Evolutionary conservation across 2,113 vertebrate species (phyloP).

Genomic region (Elephas maximus): DNA sequence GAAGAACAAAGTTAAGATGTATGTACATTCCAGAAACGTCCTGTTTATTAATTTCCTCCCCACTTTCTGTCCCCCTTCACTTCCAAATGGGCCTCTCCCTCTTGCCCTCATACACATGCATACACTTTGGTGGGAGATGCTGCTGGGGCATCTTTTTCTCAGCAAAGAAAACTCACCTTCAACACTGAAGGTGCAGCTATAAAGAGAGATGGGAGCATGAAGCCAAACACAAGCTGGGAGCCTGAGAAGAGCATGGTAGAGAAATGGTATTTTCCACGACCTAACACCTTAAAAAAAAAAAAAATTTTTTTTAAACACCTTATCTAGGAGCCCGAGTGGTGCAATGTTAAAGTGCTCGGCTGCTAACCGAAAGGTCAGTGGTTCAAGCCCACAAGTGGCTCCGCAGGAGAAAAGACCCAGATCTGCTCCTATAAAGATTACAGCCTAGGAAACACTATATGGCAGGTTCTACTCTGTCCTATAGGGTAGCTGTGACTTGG

Average conservation of each 20-base stretch:
- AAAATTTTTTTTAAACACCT: too few species aligned
- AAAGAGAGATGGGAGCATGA: not conserved
- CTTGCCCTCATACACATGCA: not conserved
- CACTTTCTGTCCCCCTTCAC: not conserved
- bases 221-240: not conserved
- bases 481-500: too few species aligned
- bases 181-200: not conserved
- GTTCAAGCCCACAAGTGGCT: too few species aligned
- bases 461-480: too few species aligned
- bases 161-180: not conserved
- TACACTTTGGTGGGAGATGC: not conserved
- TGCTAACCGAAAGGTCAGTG: too few species aligned
- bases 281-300: not conserved
- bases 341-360: too few species aligned
- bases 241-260: not conserved
- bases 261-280: not conserved
- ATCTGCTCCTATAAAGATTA: too few species aligned
- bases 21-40: not conserved
- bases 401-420: too few species aligned
- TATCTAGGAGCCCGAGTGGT: too few species aligned
- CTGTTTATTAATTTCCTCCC: not conserved
- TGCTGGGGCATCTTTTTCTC: not conserved
- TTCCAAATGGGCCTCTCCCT: not conserved
- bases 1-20: not conserved
- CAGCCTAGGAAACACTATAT: too few species aligned